A percentile compares a stretch with the other conserved stretches of the same genome.
phyloP scores from a whole-genome alignment of 30 jellyfish, hydroid and myxozoan genomes.

The Hydractinia echinata region DNA sequence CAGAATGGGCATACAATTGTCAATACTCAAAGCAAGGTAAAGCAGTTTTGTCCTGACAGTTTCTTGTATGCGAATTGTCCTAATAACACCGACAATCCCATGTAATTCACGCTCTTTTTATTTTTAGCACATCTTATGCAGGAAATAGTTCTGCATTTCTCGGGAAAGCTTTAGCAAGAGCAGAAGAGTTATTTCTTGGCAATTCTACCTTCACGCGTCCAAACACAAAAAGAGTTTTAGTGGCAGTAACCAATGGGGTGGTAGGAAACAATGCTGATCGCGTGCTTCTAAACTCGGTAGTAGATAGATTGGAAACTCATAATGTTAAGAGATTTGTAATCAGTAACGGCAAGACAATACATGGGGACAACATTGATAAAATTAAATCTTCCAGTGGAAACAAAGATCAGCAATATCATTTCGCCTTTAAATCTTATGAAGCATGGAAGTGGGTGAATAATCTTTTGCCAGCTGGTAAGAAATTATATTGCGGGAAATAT shows the following conservation, averaged over 20 bases:
- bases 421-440: not conserved
- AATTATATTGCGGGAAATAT: too few species aligned
- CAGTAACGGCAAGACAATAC: not conserved
- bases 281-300: not conserved
- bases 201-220: not conserved
- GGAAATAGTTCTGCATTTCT: not conserved
- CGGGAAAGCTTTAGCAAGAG: slow-evolving; percentile 1
- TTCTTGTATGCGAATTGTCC: not conserved
- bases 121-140: not conserved
- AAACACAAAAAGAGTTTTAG: slow-evolving; percentile 2
- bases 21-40: slow-evolving; percentile 1
- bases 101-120: not conserved
- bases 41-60: not conserved
- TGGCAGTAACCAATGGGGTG: slow-evolving; percentile 4
- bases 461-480: slow-evolving; percentile 13
- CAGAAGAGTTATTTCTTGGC: not conserved
- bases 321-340: not conserved
- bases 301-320: not conserved
- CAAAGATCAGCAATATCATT: not conserved
- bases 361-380: not conserved
- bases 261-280: not conserved
- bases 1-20: not conserved
- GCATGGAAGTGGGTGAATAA: slow-evolving; percentile 9
- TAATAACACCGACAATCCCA: not conserved
- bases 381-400: not conserved